Conservation (phyloP, 1,140 invertebrate genomes). For the Bombus impatiens region DNA sequence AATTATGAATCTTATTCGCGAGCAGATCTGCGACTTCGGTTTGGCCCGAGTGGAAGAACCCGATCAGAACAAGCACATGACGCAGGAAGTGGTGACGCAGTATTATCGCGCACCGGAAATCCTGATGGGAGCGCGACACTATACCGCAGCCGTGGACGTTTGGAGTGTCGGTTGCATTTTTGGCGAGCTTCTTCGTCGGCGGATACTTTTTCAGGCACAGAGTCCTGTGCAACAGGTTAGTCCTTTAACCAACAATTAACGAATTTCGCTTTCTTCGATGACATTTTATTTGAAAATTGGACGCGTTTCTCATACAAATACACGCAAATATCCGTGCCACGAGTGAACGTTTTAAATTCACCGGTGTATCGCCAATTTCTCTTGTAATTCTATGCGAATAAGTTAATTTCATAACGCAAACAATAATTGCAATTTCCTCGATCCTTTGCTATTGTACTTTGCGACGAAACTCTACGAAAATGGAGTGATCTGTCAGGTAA, state of each 20-base stretch:
- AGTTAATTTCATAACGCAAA: too few relatives aligned
- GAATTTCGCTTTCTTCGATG: too few relatives aligned
- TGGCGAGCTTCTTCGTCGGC: slow-evolving; percentile 95
- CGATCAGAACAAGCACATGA: slow-evolving; percentile 96
- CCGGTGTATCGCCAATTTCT: too few relatives aligned
- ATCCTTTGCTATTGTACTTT: too few relatives aligned
- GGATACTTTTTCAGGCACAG: slow-evolving; percentile 98
- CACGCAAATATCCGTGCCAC: too few relatives aligned
- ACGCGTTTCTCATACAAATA: too few relatives aligned
- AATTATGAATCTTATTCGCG: slow-evolving; percentile 33
- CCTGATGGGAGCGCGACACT: slow-evolving; percentile 98
- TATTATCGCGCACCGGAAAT: slow-evolving; percentile 99
- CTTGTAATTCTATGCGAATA: too few relatives aligned
- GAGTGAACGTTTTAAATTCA: too few relatives aligned
- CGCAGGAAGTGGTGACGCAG: slow-evolving; percentile 99
- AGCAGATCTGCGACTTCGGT: slow-evolving; percentile 98
- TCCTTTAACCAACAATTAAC: background rate
- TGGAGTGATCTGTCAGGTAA: background rate
- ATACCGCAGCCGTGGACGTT: slow-evolving; percentile 97
- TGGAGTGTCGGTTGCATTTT: slow-evolving; percentile 99
- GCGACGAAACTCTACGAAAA: background rate
- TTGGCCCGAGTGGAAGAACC: slow-evolving; percentile 97
- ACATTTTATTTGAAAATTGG: too few relatives aligned
- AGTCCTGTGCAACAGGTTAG: slow-evolving; percentile 95
- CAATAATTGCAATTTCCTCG: background rate